Percentiles rank a stretch among this genome's conserved stretches.
These are phyloP conservation scores for Bagarius yarrelli DNA, from an alignment of 2,113 vertebrate species.

Conservation along the genomic window DNA sequence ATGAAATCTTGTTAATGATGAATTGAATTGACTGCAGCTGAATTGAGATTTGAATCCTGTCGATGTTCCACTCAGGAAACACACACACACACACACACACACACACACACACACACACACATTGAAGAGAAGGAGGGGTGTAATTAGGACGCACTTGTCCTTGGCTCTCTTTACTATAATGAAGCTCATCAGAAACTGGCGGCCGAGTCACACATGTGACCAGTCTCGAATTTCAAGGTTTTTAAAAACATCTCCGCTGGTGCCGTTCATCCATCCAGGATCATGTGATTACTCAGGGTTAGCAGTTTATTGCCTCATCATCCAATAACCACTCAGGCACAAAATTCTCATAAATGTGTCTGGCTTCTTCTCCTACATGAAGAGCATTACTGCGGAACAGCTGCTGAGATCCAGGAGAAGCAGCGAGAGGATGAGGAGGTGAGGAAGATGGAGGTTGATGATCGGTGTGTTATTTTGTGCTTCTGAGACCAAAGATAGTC, in stretches of 20 bases:
- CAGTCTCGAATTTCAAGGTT: constrained; percentile 95
- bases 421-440: constrained; percentile 49
- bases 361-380: constrained; percentile 75
- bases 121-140: constrained; percentile 86
- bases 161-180: constrained; percentile 87
- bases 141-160: constrained; percentile 97
- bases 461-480: neutral
- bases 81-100: constrained; percentile 58
- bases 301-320: constrained; percentile 99
- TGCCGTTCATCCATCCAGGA: constrained; percentile 91
- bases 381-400: constrained; percentile 89
- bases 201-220: constrained; percentile 77
- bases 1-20: constrained; percentile 99
- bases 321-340: constrained; percentile 99
- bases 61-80: constrained; percentile 85
- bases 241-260: constrained; percentile 95
- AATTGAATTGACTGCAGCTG: constrained; percentile 97
- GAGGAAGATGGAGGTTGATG: too few species aligned
- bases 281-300: constrained; percentile 98
- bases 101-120: constrained; percentile 64
- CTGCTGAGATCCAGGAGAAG: constrained; percentile 81
- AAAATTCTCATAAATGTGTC: constrained; percentile 99
- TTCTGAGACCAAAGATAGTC: neutral
- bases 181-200: constrained; percentile 95
- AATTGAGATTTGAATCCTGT: constrained; percentile 99